Base-by-base conservation (phyloP, 2,888 invertebrate species). In the Acanthoscelides obtectus region DNA sequence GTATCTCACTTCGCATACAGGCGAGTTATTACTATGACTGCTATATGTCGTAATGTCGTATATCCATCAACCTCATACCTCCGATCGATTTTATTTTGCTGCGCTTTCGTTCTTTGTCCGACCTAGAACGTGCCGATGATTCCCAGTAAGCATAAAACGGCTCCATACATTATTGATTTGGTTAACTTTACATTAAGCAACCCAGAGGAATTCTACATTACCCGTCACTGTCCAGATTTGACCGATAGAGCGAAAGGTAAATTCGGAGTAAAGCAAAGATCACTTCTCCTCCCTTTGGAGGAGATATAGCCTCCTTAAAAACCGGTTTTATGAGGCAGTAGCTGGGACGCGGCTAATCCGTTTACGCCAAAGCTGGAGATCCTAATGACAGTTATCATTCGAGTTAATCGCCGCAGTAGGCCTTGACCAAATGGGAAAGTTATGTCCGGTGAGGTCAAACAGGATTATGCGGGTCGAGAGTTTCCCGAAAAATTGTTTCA, bases 391-490 rank as follows among this genome's bases (percentile, higher is more conserved):
- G 81, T 81, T 82, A 82, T 83, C 81, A 81, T 82, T 45, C 79
- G 77, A 80, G 81, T 80, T 80, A 80, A 80, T 78, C 77, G 78
- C 78, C 81, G 79, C 68, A 69, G 68, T 70, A 70, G 73, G 75
- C 78, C 78, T 77, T 81, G 75, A 78, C 80, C 81, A 83, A 84
- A 85, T 85, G 83, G 84, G 83, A 84, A 85, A 84, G 84, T 84
- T 84, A 83, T 84, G 85, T 85, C 80, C 81, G 79, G 79, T 78
- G 84, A 84, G 85, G 84, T 84, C 84, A 84, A 84, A 83, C 45
- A 83, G 84, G 84, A 83, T 84, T 84, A 84, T 17, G 45, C 45
- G 45, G 45, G 45, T 45, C 45, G 45, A 45, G 45, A 45, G 5
- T 45, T 45, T 45, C 12, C 45, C 45, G 45, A 45, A 45, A 45